phyloP scores from a whole-genome alignment of 2,888 invertebrate genomes.

The Nomada fabriciana region DNA sequence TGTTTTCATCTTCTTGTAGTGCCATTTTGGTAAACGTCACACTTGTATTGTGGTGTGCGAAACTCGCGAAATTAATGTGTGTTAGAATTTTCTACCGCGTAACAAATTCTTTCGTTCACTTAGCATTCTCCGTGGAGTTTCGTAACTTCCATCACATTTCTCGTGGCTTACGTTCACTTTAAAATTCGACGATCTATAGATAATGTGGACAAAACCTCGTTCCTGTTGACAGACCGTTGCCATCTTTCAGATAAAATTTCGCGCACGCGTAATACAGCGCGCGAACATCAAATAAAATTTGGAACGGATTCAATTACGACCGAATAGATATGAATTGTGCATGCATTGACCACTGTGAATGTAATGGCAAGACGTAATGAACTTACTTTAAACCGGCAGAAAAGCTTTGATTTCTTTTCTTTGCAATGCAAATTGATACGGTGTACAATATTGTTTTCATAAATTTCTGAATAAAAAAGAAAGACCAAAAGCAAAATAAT shows the following conservation, averaged over 20 bases:
- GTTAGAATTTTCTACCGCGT: conserved; percentile 45
- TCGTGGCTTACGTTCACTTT: conserved; percentile 35
- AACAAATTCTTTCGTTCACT: conserved; percentile 31
- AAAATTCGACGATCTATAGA: conserved; percentile 49
- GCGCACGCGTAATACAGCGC: conserved; percentile 46
- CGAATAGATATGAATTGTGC: too few relatives aligned
- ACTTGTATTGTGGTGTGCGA: conserved; percentile 36
- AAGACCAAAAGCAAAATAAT: too few relatives aligned
- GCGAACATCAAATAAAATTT: conserved; percentile 38
- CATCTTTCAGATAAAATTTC: conserved; percentile 68
- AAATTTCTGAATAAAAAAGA: background rate
- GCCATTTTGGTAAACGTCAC: conserved; percentile 85
- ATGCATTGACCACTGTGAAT: too few relatives aligned
- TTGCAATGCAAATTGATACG: too few relatives aligned
- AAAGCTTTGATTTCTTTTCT: too few relatives aligned
- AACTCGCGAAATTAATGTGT: conserved; percentile 36
- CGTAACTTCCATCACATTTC: conserved; percentile 37
- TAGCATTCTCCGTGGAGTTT: conserved; percentile 54
- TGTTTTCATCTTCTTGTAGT: conserved; percentile 87
- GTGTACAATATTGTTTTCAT: background rate
- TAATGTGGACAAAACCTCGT: conserved; percentile 56
- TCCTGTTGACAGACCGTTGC: conserved; percentile 72
- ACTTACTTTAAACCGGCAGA: too few relatives aligned
- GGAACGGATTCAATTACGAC: too few relatives aligned
- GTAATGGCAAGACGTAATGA: too few relatives aligned